Evolutionary conservation across 2,888 invertebrate genomes (phyloP).

Genomic region (Anoncus sp.): DNA sequence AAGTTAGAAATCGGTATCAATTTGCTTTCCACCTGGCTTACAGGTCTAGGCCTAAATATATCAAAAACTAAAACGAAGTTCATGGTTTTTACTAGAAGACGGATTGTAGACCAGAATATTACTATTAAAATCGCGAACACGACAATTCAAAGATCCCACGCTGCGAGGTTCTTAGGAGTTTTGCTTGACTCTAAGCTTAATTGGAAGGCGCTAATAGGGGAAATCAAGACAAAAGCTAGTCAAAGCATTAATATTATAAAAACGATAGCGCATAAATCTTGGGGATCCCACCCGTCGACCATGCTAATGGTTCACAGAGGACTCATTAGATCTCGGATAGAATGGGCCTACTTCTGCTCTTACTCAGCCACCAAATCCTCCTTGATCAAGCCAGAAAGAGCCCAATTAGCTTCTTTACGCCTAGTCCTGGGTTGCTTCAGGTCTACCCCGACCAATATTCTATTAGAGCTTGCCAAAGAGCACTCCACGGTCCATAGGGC

Average conservation of each 20-base stretch:
- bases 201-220: constrained; percentile 9
- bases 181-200: constrained; percentile 25
- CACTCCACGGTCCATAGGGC: neutral
- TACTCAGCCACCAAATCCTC: neutral
- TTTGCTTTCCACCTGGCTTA: neutral
- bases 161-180: constrained; percentile 8
- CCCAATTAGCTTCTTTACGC: constrained; percentile 5
- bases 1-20: constrained; percentile 2
- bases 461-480: constrained; percentile 23
- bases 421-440: constrained; percentile 12
- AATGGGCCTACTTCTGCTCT: constrained; percentile 10
- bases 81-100: constrained; percentile 12
- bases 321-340: constrained; percentile 25
- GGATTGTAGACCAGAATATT: neutral
- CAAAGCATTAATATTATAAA: neutral
- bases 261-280: constrained; percentile 2
- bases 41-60: constrained; percentile 1
- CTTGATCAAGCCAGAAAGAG: neutral
- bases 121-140: neutral
- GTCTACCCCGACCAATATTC: constrained; percentile 17
- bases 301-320: constrained; percentile 33
- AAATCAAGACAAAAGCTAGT: neutral
- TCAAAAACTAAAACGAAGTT: constrained; percentile 20
- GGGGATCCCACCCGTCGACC: constrained; percentile 38
- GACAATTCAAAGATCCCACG: neutral